phyloP scores from a whole-genome alignment of 2,888 invertebrate genomes.

The Machimus atricapillus region DNA sequence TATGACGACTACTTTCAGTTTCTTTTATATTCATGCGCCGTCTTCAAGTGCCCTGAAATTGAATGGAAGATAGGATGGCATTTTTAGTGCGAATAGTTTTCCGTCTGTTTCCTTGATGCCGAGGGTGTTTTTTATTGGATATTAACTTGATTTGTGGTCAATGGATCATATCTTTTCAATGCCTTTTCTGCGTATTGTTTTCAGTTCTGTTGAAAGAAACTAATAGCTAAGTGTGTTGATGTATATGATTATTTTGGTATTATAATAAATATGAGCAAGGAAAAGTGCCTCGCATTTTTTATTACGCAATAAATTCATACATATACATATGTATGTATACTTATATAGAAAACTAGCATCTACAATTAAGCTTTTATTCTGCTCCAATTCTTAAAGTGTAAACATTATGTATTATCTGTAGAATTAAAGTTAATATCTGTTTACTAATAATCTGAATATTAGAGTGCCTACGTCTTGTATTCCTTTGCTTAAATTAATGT shows the following conservation, averaged over 20 bases:
- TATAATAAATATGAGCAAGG: not conserved
- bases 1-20: conserved; percentile 1
- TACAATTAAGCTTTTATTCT: too few relatives aligned
- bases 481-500: too few relatives aligned
- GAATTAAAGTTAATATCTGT: too few relatives aligned
- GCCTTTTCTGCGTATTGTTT: not conserved
- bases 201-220: not conserved
- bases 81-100: not conserved
- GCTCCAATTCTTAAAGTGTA: too few relatives aligned
- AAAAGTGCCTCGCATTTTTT: not conserved
- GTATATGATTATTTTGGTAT: not conserved
- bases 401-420: too few relatives aligned
- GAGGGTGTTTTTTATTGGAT: not conserved
- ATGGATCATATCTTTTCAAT: not conserved
- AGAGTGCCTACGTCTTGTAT: too few relatives aligned
- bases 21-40: not conserved
- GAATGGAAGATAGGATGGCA: not conserved
- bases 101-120: not conserved
- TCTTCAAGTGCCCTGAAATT: not conserved
- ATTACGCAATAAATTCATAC: not conserved
- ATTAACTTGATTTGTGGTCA: not conserved
- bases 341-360: too few relatives aligned
- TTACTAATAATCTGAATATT: too few relatives aligned
- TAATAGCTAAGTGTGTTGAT: not conserved
- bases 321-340: too few relatives aligned